Conservation (phyloP, 2,888 invertebrate genomes). For the Epirrhoe tristata region DNA sequence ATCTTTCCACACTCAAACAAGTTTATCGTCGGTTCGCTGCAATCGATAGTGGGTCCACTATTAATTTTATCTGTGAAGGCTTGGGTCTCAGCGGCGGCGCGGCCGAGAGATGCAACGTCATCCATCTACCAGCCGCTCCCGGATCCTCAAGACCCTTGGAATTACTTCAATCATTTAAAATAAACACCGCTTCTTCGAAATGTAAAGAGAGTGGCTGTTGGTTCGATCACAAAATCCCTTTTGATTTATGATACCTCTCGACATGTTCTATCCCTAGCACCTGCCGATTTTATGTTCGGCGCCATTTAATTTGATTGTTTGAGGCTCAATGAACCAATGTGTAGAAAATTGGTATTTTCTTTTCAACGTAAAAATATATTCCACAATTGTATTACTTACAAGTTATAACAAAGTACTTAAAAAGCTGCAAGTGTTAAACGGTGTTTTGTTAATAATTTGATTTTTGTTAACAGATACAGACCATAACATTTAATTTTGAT, state of each 20-base stretch:
- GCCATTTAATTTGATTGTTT: constrained; percentile 31
- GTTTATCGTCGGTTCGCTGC: constrained; percentile 66
- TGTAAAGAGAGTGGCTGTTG: constrained; percentile 64
- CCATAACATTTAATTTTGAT: constrained; percentile 67
- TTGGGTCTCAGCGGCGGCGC: constrained; percentile 58
- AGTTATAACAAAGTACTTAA: no score
- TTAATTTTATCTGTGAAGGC: constrained; percentile 72
- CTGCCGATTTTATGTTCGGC: constrained; percentile 55
- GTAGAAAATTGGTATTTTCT: constrained; percentile 17
- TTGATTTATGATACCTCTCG: constrained; percentile 69
- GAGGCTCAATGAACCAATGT: constrained; percentile 17
- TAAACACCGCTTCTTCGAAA: constrained; percentile 75
- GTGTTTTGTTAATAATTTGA: neutral
- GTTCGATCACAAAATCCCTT: constrained; percentile 62
- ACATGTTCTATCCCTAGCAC: constrained; percentile 58
- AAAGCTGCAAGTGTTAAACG: no score
- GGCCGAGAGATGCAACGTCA: constrained; percentile 73
- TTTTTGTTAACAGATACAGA: constrained; percentile 45
- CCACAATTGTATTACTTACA: neutral
- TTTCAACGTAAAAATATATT: neutral
- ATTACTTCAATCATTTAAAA: constrained; percentile 77
- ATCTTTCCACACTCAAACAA: constrained; percentile 72
- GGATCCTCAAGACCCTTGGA: constrained; percentile 61
- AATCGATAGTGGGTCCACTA: constrained; percentile 72
- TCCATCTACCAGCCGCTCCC: constrained; percentile 67